Base-by-base conservation (phyloP, 2,888 invertebrate species). In the Meiosimyza platycephala region DNA sequence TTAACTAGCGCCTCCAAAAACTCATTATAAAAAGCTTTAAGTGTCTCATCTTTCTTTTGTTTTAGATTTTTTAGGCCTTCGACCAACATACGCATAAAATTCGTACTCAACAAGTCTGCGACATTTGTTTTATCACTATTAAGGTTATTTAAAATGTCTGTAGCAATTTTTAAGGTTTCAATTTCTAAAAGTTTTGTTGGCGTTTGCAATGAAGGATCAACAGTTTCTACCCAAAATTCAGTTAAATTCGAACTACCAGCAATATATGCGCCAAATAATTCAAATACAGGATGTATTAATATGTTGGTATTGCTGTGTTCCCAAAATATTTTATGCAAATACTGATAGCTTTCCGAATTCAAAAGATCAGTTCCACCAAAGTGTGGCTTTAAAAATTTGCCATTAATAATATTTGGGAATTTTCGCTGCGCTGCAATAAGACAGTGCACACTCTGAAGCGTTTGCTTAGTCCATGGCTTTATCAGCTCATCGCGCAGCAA, bases 211-310 rank as follows among this genome's bases (percentile, higher is more conserved):
- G 85, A 79, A 85, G 88, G 75, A 47, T 86, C 80, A 72, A 91
- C 89, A 51, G 89, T 88, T 47, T 89, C 87, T 12, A 83, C 83
- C 90, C 93, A 91, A 82, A 93, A 92, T 60, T 88, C 77, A 57
- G 85, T 78, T 7, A 92, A 80, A 73, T 90, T 85, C 65, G 90
- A 87, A 11, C 90, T 89, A 71, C 87, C 86, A 1, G 89, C 89
- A 64, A 93, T 85, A 77, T 89, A 87, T 65, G 86, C 85, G 47
- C 90, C 90, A 78, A 93, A 89, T 76, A 89, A 85, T 78, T 91
- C 90, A 83, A 91, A 92, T 59, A 92, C 88, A 28, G 93, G 93
- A 85, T 93, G 93, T 73, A 86, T 88, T 72, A 90, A 88, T 67
- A 90, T 87, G 72, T 79, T 75, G 0, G 77, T 79, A 52, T 81